Conservation (phyloP, 1,140 invertebrate species). For the Drosophila truncata region DNA sequence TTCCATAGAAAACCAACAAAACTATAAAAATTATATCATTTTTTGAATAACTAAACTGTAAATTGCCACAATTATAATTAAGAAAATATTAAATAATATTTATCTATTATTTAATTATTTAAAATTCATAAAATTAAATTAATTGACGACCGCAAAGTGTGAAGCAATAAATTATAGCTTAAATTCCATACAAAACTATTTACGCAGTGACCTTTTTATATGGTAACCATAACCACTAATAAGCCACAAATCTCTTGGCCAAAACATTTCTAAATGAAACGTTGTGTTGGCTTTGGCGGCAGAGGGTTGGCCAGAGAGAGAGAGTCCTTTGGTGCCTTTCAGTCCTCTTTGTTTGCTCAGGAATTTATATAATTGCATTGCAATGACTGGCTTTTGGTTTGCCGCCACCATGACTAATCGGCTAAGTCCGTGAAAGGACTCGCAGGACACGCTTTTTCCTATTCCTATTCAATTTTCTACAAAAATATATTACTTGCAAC, state of each 20-base stretch:
- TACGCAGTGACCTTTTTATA: not conserved
- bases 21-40: too few relatives aligned
- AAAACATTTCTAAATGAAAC: conserved; percentile 6
- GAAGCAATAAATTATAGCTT: not conserved
- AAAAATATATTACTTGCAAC: conserved; percentile 27
- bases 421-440: conserved; percentile 5
- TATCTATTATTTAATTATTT: too few relatives aligned
- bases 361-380: conserved; percentile 37
- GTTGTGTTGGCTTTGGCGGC: not conserved
- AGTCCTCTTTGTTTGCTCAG: conserved; percentile 9
- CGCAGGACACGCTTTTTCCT: conserved; percentile 2
- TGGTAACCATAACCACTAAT: conserved; percentile 4
- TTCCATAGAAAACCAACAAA: not conserved
- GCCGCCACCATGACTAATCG: conserved; percentile 24
- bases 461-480: conserved; percentile 29
- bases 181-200: not conserved
- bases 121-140: too few relatives aligned
- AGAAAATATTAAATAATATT: too few relatives aligned
- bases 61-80: too few relatives aligned
- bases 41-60: too few relatives aligned
- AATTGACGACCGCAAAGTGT: not conserved
- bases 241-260: conserved; percentile 13
- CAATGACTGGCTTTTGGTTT: conserved; percentile 19
- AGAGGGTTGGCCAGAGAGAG: not conserved
- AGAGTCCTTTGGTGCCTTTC: not conserved